Evolutionary conservation across 2,888 invertebrate genomes (phyloP).

Genomic region (Andrena fulva): DNA sequence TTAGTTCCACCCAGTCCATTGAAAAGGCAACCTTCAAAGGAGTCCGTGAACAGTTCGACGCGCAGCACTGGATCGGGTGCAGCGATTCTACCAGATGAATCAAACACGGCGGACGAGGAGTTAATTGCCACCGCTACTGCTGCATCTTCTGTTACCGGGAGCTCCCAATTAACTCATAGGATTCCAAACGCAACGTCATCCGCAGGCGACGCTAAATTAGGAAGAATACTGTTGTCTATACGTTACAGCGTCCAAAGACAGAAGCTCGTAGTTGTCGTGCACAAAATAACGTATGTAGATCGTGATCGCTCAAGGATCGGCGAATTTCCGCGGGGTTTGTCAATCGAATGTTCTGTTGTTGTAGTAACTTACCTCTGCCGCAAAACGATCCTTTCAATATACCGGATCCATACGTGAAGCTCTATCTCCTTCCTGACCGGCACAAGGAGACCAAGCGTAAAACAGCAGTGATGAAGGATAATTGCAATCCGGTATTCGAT

Average conservation of each 20-base stretch:
- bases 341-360: slow-evolving; percentile 39
- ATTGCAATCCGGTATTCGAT: slow-evolving; percentile 95
- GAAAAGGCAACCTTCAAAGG: slow-evolving; percentile 80
- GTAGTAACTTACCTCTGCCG: slow-evolving; percentile 89
- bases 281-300: slow-evolving; percentile 93
- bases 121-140: slow-evolving; percentile 78
- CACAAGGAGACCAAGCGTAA: slow-evolving; percentile 95
- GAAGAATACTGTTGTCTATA: slow-evolving; percentile 93
- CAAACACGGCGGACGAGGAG: slow-evolving; percentile 75
- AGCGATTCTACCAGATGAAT: slow-evolving; percentile 58
- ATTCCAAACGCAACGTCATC: slow-evolving; percentile 87
- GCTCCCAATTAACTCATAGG: slow-evolving; percentile 87
- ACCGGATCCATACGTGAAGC: slow-evolving; percentile 95
- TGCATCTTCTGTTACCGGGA: slow-evolving; percentile 79
- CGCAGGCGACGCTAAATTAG: slow-evolving; percentile 91
- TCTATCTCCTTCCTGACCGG: slow-evolving; percentile 94
- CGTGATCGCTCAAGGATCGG: background rate
- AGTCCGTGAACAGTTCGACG: slow-evolving; percentile 78
- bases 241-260: slow-evolving; percentile 94
- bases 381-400: slow-evolving; percentile 92
- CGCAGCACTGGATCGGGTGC: slow-evolving; percentile 73
- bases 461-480: slow-evolving; percentile 94
- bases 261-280: slow-evolving; percentile 93
- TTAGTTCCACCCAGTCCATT: slow-evolving; percentile 79
- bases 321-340: background rate